Percentiles rank a stretch among this genome's conserved stretches.
phyloP scores from a whole-genome alignment of 2,113 vertebrate genomes.

The Cervus canadensis region DNA sequence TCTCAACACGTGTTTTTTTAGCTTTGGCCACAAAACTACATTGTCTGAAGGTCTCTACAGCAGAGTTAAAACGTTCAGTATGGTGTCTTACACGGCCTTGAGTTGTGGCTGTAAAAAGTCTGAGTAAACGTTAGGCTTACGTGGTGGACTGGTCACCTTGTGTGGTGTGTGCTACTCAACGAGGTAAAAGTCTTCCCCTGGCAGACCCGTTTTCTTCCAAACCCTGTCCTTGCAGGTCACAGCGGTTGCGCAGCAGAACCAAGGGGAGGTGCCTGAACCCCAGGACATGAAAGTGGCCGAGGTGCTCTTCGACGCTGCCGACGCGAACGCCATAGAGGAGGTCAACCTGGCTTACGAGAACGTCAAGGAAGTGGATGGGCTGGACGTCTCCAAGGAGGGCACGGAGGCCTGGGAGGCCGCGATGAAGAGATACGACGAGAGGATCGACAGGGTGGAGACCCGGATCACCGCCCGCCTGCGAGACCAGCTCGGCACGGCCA shows the following conservation, averaged over 20 bases:
- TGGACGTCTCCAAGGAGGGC: slow-evolving; percentile 98
- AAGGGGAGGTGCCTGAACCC: slow-evolving; percentile 93
- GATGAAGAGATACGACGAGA: slow-evolving; percentile 97
- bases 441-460: slow-evolving; percentile 97
- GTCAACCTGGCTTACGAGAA: slow-evolving; percentile 99
- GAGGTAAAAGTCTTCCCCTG: rapidly evolving
- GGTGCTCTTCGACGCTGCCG: slow-evolving; percentile 96
- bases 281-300: slow-evolving; percentile 97
- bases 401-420: slow-evolving; percentile 98
- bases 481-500: slow-evolving; percentile 97
- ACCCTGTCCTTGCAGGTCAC: slow-evolving; percentile 84
- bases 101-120: too few relatives aligned
- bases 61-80: rapidly evolving
- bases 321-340: slow-evolving; percentile 98
- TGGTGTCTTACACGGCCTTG: neutral
- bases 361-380: slow-evolving; percentile 97
- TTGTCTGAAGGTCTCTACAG: neutral
- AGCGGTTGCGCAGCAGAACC: slow-evolving; percentile 93
- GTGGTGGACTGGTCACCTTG: rapidly evolving
- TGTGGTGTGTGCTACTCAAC: rapidly evolving
- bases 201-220: neutral
- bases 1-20: neutral
- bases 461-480: slow-evolving; percentile 96
- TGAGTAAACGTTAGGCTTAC: too few relatives aligned
- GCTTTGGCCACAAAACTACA: neutral